Evolutionary conservation across 1,140 invertebrate genomes (phyloP).

Genomic region (Diploscapter pachys): DNA sequence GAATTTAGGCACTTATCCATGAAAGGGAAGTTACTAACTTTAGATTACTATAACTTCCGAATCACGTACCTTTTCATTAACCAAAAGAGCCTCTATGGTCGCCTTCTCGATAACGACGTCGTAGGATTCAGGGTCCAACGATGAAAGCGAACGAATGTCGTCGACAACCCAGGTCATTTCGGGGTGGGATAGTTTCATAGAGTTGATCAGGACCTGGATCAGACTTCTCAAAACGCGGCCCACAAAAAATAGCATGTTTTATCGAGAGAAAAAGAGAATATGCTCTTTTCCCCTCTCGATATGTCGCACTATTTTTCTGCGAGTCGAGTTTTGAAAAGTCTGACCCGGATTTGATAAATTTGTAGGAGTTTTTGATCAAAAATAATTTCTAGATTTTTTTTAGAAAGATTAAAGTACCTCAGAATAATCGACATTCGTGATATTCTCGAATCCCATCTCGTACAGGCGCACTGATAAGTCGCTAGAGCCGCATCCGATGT

Average conservation of each 20-base stretch:
- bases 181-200: conserved; percentile 56
- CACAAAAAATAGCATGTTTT: too few species aligned
- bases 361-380: too few species aligned
- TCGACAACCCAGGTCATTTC: conserved; percentile 41
- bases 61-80: conserved; percentile 59
- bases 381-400: too few species aligned
- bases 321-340: too few species aligned
- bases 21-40: background rate
- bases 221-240: too few species aligned
- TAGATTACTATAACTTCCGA: background rate
- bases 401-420: background rate
- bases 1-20: background rate
- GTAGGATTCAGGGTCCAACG: conserved; percentile 52
- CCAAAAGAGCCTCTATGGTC: conserved; percentile 64
- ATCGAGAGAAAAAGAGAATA: too few species aligned
- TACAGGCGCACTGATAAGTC: conserved; percentile 62
- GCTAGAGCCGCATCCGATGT: conserved; percentile 64
- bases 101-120: conserved; percentile 65
- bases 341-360: too few species aligned
- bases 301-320: too few species aligned
- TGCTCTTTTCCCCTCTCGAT: too few species aligned
- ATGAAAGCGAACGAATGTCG: conserved; percentile 38
- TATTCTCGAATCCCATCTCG: conserved; percentile 60
- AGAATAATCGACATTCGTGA: conserved; percentile 64
- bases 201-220: conserved; percentile 58